Base-by-base conservation (phyloP, 2,797 vertebrate species). In the Vultur gryphus region DNA sequence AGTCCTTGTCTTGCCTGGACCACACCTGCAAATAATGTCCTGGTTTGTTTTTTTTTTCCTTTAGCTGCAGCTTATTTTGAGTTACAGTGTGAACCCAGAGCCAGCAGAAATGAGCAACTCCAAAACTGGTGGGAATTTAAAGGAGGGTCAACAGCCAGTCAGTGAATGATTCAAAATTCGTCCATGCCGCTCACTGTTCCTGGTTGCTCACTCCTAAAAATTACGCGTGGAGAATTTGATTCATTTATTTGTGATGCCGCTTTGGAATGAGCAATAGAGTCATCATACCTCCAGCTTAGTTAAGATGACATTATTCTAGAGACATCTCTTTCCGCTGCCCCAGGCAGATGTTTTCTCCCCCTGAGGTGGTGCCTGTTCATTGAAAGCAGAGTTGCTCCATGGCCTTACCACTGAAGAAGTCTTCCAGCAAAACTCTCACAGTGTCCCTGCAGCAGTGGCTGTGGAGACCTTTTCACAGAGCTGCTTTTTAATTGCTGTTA, bases 401-500 rank as follows among this genome's bases (percentile, higher is more conserved):
- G 2, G 31, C 28, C 29, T 83, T 33, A 7, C 33, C 58, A 57
- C 23, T 62, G 55, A 84, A 85, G 39, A 81, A 48, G 8, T 55
- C 54, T 93, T 78, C 35, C 25, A 71, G 52, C 64, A 92, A 44
- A 93, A 89, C 33, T 72, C 55, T 48, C 0, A 0, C 37, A 23
- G 54, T 2, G 2, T 65, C 77, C 43, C 75, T 70, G 55, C 71
- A 83, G 64, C 67, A 79, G 48, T 52, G 55, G 51, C 57, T 51
- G 13, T 44, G 44, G 59, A 94, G 62, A 70, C 54, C 61, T 94
- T 89, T 84, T 24, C 43, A 55, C 37, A 83, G 69, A 75, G 49
- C 65, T 71, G 41, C 33, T 76, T 85, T 93, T 72, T 88, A 89
- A 91, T 86, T 93, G 65, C 57, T 75, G 26, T 44, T 72, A 89